Percentiles rank a stretch among this genome's conserved stretches.
These are phyloP conservation scores for Halictus rubicundus DNA, from an alignment of 1,140 invertebrate species.

Conservation along the genomic window DNA sequence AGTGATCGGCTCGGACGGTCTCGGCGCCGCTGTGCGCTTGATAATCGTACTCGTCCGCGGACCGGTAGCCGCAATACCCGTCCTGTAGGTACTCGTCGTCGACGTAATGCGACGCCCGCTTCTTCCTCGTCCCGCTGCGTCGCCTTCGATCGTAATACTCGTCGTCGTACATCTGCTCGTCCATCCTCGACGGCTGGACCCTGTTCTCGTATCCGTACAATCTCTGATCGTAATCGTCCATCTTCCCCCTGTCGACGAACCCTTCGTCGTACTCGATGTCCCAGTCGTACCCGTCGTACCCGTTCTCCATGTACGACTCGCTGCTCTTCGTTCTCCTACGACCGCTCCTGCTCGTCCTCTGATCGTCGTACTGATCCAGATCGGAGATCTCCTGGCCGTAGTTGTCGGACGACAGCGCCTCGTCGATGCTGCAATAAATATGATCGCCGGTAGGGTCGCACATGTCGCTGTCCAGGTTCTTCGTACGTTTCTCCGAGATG, in stretches of 20 bases:
- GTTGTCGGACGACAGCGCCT: constrained; percentile 60
- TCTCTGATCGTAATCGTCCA: constrained; percentile 47
- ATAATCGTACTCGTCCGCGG: constrained; percentile 65
- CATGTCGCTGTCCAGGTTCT: constrained; percentile 57
- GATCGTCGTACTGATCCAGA: constrained; percentile 50
- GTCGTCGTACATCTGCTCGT: constrained; percentile 24
- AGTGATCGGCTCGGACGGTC: constrained; percentile 35
- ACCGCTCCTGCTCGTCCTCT: constrained; percentile 4
- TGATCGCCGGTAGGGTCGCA: constrained; percentile 70
- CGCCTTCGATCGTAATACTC: constrained; percentile 34
- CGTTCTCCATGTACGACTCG: constrained; percentile 70
- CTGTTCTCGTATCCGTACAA: constrained; percentile 24
- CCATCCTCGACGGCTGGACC: not conserved
- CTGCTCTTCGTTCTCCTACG: constrained; percentile 69
- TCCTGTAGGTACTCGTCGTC: constrained; percentile 44
- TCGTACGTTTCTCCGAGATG: constrained; percentile 40
- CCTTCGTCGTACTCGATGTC: constrained; percentile 58
- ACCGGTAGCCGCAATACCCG: constrained; percentile 60
- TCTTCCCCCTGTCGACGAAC: constrained; percentile 46
- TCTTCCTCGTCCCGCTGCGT: constrained; percentile 26
- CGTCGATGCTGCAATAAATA: constrained; percentile 77
- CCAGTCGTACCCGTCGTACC: constrained; percentile 59
- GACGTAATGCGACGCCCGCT: constrained; percentile 50
- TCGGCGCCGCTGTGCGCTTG: constrained; percentile 37
- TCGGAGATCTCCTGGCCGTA: constrained; percentile 48